Conservation (phyloP, 2,888 invertebrate species). For the Synanthedon myopaeformis region DNA sequence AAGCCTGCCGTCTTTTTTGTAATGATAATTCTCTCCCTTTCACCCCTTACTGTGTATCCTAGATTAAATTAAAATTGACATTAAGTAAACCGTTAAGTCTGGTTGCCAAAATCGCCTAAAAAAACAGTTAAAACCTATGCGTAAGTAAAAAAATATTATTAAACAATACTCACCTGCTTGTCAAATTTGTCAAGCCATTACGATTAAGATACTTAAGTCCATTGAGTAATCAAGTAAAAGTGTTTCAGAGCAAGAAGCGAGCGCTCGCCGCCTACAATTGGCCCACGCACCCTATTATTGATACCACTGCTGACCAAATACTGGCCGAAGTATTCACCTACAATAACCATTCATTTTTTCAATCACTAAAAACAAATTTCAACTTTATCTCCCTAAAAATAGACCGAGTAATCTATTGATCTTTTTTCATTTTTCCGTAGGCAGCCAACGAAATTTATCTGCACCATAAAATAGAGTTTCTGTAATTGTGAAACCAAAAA, state of each 20-base stretch:
- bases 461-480: conserved; percentile 13
- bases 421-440: not conserved
- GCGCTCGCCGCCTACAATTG: conserved; percentile 21
- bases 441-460: not conserved
- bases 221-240: conserved; percentile 27
- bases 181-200: not conserved
- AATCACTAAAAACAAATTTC: not conserved
- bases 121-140: not conserved
- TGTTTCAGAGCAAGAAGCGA: conserved; percentile 9
- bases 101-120: no score
- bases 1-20: no score
- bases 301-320: conserved; percentile 43
- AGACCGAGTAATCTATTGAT: not conserved
- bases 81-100: no score
- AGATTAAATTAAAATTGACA: no score
- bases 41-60: no score
- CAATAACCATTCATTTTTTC: conserved; percentile 8
- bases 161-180: not conserved
- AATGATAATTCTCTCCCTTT: no score
- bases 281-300: conserved; percentile 30
- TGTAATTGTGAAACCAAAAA: conserved; percentile 11
- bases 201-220: not conserved
- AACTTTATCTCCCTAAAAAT: not conserved
- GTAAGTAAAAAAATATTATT: not conserved
- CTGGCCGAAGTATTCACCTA: conserved; percentile 53